phyloP scores from a whole-genome alignment of 2,113 vertebrate species.

The Aplodontia rufa region DNA sequence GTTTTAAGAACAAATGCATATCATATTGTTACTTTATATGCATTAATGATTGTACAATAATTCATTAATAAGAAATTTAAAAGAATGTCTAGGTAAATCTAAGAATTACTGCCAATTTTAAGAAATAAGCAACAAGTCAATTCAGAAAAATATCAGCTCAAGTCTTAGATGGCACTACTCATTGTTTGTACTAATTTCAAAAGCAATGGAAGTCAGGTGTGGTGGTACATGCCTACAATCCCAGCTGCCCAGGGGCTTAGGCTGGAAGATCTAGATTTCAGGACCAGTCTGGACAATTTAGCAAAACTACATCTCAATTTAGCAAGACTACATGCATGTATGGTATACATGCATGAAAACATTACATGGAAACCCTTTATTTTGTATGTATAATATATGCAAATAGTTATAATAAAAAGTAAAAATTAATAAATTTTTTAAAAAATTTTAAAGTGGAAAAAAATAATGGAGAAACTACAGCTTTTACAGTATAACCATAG shows the following conservation, averaged over 20 bases:
- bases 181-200: conserved; percentile 2
- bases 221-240: background rate
- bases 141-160: background rate
- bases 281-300: background rate
- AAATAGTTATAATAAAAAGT: background rate
- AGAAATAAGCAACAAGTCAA: background rate
- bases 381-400: background rate
- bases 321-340: no score
- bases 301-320: no score
- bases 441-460: background rate
- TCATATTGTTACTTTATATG: no score
- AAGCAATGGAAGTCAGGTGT: background rate
- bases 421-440: no score
- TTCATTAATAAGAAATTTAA: no score
- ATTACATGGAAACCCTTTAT: background rate
- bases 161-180: background rate
- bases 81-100: no score
- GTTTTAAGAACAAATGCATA: no score
- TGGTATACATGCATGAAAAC: background rate
- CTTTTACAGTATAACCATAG: background rate
- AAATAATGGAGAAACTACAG: background rate
- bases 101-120: background rate
- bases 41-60: no score
- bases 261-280: background rate
- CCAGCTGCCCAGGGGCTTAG: background rate